phyloP scores from a whole-genome alignment of 2,888 invertebrate genomes.

The Buathra laborator region DNA sequence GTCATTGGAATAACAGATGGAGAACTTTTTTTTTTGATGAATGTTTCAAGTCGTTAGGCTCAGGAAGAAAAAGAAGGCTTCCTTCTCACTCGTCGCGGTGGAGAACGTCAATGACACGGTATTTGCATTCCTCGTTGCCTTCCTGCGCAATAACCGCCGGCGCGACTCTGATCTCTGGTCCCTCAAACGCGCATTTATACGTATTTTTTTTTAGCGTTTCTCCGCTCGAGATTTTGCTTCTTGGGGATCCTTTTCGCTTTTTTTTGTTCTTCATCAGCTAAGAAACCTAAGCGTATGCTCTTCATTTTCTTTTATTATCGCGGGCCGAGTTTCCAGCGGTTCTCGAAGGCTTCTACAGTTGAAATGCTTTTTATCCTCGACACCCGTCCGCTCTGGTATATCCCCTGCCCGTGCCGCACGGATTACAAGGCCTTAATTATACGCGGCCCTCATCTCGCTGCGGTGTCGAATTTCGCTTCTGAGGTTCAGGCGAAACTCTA shows the following conservation, averaged over 20 bases:
- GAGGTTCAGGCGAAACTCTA: conserved; percentile 61
- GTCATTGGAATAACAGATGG: conserved; percentile 17
- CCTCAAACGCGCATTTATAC: background rate
- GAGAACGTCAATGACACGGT: conserved; percentile 67
- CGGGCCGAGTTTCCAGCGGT: conserved; percentile 47
- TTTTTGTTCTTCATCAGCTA: background rate
- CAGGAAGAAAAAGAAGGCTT: conserved; percentile 40
- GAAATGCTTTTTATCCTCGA: conserved; percentile 57
- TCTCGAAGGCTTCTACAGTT: conserved; percentile 5
- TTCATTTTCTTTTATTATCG: conserved; percentile 51
- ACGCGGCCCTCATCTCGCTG: conserved; percentile 64
- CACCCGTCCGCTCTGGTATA: conserved; percentile 32
- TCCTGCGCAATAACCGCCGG: conserved; percentile 34
- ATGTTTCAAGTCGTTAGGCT: conserved; percentile 25
- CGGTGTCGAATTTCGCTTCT: conserved; percentile 76
- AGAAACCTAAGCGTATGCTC: conserved; percentile 15
- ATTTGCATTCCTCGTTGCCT: conserved; percentile 53
- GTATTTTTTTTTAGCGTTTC: conserved; percentile 8
- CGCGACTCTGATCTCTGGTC: conserved; percentile 37
- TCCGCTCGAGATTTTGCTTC: conserved; percentile 49
- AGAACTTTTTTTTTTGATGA: conserved; percentile 17
- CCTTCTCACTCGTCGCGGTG: conserved; percentile 60
- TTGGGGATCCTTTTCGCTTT: conserved; percentile 15
- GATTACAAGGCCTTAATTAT: conserved; percentile 77
- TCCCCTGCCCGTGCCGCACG: conserved; percentile 59